Conservation (phyloP, 2,113 vertebrate species). For the Falco punctatus region DNA sequence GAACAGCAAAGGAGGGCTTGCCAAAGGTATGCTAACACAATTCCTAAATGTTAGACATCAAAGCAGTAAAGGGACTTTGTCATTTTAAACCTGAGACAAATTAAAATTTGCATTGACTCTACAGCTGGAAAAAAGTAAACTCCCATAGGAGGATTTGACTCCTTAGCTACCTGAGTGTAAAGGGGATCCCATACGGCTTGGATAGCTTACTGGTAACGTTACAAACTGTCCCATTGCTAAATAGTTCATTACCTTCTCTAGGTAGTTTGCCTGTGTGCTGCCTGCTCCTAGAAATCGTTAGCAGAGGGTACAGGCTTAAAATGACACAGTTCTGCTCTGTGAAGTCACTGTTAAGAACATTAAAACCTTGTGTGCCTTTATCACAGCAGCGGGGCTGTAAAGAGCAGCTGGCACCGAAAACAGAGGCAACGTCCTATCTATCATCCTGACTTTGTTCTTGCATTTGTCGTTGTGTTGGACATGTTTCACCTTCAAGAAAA, state of each 20-base stretch:
- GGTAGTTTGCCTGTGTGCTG: neutral
- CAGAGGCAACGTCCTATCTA: too few relatives aligned
- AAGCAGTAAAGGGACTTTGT: neutral
- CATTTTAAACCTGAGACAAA: neutral
- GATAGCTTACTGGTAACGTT: fast-evolving
- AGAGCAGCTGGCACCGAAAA: fast-evolving
- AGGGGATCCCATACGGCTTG: neutral
- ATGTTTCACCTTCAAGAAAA: neutral
- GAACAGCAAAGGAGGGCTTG: neutral
- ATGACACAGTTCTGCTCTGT: neutral
- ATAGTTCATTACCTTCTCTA: neutral
- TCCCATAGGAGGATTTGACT: neutral
- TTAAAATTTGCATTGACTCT: neutral
- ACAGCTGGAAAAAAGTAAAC: neutral
- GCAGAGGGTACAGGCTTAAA: neutral
- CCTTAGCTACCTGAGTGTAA: too few relatives aligned
- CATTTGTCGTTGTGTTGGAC: neutral
- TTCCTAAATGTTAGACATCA: neutral
- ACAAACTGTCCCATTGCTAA: neutral
- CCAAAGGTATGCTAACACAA: neutral
- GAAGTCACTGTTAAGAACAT: neutral
- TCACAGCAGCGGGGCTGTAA: neutral
- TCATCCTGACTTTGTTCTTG: fast-evolving
- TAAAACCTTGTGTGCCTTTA: neutral
- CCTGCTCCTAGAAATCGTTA: neutral